These are phyloP conservation scores for Folsomia candida DNA, from an alignment of 2,888 invertebrate species.

Conservation along the genomic window DNA sequence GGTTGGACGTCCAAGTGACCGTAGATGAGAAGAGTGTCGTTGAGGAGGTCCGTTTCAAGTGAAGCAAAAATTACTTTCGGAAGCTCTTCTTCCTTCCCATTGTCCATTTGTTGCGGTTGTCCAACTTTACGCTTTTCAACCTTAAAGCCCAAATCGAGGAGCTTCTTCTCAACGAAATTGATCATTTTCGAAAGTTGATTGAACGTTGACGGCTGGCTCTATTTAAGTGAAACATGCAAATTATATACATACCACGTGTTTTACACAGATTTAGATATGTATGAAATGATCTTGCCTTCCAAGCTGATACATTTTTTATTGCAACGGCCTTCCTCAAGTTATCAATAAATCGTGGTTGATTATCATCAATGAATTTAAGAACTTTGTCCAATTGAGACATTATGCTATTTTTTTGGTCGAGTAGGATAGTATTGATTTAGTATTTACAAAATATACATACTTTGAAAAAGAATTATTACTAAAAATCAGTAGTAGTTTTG, in stretches of 20 bases:
- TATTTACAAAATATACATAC: no score
- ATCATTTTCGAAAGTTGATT: neutral
- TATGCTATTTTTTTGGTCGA: no score
- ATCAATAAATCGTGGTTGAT: constrained; percentile 70
- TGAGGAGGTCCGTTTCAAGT: constrained; percentile 75
- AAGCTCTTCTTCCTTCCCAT: constrained; percentile 68
- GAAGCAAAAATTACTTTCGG: constrained; percentile 82
- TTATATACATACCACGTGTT: no score
- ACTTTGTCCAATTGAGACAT: neutral
- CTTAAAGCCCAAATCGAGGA: neutral
- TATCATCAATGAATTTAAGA: constrained; percentile 67
- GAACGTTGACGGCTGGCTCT: neutral
- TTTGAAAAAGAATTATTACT: no score
- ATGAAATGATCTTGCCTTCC: no score
- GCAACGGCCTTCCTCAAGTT: constrained; percentile 76
- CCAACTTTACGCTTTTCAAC: constrained; percentile 67
- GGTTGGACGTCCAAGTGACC: constrained; percentile 99
- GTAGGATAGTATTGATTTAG: no score
- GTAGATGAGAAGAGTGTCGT: constrained; percentile 91
- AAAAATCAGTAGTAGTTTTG: no score
- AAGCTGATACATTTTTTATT: constrained; percentile 92
- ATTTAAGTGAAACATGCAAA: no score
- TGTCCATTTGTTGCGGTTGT: constrained; percentile 64
- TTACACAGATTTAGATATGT: no score
- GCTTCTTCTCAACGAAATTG: neutral